These are phyloP conservation scores for Elymnias hypermnestra DNA, from an alignment of 1,140 invertebrate species.

Conservation along the genomic window DNA sequence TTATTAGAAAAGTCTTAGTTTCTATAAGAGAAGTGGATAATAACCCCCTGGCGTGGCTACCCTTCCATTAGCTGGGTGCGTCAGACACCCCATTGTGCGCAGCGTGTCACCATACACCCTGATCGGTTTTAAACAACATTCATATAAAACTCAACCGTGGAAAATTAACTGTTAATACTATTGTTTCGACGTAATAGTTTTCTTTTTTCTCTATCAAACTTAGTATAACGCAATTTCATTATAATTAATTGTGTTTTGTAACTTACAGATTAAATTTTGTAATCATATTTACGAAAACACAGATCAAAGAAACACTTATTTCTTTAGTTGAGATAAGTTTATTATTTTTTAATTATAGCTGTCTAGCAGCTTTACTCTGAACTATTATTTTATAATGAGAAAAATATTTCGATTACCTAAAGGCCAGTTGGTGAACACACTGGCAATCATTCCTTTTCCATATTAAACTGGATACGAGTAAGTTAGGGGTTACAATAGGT, in stretches of 20 bases:
- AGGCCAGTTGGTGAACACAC: no score
- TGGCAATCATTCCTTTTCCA: no score
- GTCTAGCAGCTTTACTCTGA: no score
- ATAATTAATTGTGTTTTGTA: background rate
- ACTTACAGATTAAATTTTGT: background rate
- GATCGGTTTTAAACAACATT: slow-evolving; percentile 20
- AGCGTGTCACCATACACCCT: slow-evolving; percentile 35
- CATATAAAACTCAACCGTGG: slow-evolving; percentile 22
- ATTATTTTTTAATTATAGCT: no score
- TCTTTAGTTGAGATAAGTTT: no score
- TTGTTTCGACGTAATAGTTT: background rate
- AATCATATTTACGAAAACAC: no score
- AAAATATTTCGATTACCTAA: no score
- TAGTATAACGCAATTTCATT: no score
- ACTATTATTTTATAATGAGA: no score
- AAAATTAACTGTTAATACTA: slow-evolving; percentile 26
- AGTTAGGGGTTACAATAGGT: no score
- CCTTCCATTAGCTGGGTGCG: slow-evolving; percentile 53
- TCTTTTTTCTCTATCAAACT: background rate
- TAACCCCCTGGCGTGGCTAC: slow-evolving; percentile 41
- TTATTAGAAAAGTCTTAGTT: slow-evolving; percentile 54
- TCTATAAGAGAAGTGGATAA: slow-evolving; percentile 52
- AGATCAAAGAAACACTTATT: no score
- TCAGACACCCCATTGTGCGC: slow-evolving; percentile 44
- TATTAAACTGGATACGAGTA: no score